A percentile compares a stretch with the other conserved stretches of the same genome.
Evolutionary conservation across 2,113 vertebrate species (phyloP).

Genomic region (Phaethon lepturus): DNA sequence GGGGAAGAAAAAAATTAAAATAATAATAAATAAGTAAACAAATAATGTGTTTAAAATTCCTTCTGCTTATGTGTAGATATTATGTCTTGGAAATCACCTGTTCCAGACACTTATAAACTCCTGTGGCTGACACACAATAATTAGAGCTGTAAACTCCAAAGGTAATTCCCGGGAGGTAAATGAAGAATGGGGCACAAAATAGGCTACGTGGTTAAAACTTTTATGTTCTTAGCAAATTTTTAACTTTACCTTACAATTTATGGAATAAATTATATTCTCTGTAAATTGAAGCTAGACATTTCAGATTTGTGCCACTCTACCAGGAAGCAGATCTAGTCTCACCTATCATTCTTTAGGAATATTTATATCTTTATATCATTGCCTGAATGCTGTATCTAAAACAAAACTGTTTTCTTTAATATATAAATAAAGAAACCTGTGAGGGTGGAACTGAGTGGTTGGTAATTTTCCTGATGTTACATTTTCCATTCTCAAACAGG

Average conservation of each 20-base stretch:
- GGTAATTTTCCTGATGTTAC: background rate
- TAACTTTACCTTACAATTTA: background rate
- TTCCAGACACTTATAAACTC: background rate
- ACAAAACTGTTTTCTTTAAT: background rate
- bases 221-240: background rate
- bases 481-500: background rate
- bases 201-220: background rate
- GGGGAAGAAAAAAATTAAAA: background rate
- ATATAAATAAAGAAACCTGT: background rate
- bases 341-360: background rate
- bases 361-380: background rate
- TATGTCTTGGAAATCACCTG: background rate
- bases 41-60: background rate
- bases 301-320: background rate
- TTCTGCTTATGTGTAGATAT: background rate
- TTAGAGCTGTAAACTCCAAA: background rate
- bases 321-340: background rate
- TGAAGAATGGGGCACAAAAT: background rate
- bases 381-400: background rate
- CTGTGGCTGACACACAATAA: background rate
- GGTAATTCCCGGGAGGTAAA: background rate
- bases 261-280: background rate
- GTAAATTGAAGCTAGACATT: background rate
- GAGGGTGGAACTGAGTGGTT: background rate
- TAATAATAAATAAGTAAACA: background rate